phyloP scores from a whole-genome alignment of 2,797 vertebrate species.

The Siniperca obscura region DNA sequence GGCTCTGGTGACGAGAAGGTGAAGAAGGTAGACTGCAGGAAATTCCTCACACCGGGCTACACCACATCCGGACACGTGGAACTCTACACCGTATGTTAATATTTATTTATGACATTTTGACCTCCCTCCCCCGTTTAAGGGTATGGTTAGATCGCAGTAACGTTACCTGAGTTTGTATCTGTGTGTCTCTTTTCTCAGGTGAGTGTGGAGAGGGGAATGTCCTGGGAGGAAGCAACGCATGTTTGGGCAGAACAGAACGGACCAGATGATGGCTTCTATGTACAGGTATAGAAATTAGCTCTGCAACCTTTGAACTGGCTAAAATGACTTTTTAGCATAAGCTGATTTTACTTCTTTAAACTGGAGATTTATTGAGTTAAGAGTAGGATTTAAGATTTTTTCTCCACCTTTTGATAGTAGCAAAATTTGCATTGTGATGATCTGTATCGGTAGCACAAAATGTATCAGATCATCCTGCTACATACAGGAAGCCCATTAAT shows the following conservation, averaged over 20 bases:
- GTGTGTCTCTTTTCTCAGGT: slow-evolving; percentile 82
- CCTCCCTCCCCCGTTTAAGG: no score
- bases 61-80: slow-evolving; percentile 97
- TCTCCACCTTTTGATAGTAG: background rate
- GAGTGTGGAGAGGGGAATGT: slow-evolving; percentile 97
- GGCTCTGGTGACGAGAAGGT: slow-evolving; percentile 99
- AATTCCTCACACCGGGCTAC: slow-evolving; percentile 96
- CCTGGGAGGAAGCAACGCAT: slow-evolving; percentile 98
- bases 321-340: background rate
- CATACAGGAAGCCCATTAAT: background rate
- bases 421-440: no score
- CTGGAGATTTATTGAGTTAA: background rate
- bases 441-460: background rate
- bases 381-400: background rate
- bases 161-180: background rate
- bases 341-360: background rate
- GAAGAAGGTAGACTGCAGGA: slow-evolving; percentile 94
- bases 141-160: background rate
- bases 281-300: slow-evolving; percentile 86
- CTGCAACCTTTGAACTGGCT: background rate
- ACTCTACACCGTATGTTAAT: slow-evolving; percentile 90
- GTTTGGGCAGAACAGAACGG: slow-evolving; percentile 96
- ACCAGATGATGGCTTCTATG: slow-evolving; percentile 96
- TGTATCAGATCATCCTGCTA: background rate
- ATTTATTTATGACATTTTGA: no score